These are phyloP conservation scores for Podarcis lilfordi DNA, from an alignment of 2,797 vertebrate species.

Conservation along the genomic window DNA sequence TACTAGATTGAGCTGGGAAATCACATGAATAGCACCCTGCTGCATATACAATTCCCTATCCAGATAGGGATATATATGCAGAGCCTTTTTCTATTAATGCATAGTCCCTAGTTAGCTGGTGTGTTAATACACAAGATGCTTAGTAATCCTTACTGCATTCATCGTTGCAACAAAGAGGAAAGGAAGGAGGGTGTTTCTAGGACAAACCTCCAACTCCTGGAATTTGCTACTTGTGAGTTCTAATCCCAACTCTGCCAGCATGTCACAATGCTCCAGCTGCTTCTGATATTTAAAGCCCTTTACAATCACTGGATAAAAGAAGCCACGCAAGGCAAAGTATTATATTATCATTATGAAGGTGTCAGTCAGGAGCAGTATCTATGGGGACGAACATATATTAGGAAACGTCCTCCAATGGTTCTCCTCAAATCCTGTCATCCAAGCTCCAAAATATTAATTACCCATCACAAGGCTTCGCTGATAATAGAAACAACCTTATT, in stretches of 20 bases:
- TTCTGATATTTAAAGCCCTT: not conserved
- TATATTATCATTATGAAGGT: not conserved
- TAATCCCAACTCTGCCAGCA: not conserved
- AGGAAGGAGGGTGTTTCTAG: not conserved
- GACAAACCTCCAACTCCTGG: not conserved
- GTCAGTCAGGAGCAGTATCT: not conserved
- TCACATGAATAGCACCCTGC: too few species aligned
- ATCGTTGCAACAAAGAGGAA: not conserved
- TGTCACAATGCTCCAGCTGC: not conserved
- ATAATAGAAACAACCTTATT: not conserved
- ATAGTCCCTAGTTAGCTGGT: not conserved
- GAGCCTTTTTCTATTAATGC: not conserved
- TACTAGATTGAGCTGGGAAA: not conserved
- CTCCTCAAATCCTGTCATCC: not conserved
- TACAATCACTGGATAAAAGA: not conserved
- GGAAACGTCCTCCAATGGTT: not conserved
- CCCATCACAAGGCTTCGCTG: not conserved
- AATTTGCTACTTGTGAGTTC: not conserved
- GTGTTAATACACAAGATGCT: not conserved
- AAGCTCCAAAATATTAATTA: not conserved
- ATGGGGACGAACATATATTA: not conserved
- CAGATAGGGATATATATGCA: not conserved
- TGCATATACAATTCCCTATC: not conserved
- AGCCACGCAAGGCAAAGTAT: not conserved
- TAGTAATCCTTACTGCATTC: not conserved